Base-by-base conservation (phyloP, 1,140 invertebrate species). In the Pissodes strobi region DNA sequence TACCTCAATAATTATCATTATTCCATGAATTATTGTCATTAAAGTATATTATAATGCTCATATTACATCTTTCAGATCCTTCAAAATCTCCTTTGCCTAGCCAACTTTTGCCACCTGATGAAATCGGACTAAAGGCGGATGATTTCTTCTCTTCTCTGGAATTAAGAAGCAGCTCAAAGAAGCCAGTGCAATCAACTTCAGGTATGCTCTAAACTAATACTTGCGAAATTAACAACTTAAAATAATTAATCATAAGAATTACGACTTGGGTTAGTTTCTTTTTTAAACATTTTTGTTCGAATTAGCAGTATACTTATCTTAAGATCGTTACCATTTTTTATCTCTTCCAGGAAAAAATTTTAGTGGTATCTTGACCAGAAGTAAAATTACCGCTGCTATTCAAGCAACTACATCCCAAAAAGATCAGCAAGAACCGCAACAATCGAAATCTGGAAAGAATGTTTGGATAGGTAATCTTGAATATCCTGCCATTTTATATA, bases 61-160 rank as follows among this genome's bases (percentile, higher is more conserved):
- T 64, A 72, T 79, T 62, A 39, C 3, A 58, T 74, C 2, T 69
- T 70, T 2, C 64, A 69, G 49, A 78, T 19, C 23, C 83, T 48
- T 72, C 73, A 30, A 75, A 85, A 69, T 81, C 82, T 25, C 80
- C 80, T 45, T 78, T 73, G 2, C 67, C 70, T 4, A 72, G 68
- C 45, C 69, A 69, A 53, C 41, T 77, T 9, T 53, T 73, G 23
- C 61, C 67, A 13, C 62, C 72, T 18, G 73, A 77, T 51, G 73
- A 71, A 64, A 84, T 85, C 52, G 80, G 83, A 39, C 76, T 90
- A 3, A 90, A 89, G 27, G 90, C 90, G 0, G 90, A 91, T 72
- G 86, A 91, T 12, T 94, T 94, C 73, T 95, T 94, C 72, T 91
- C 88, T 18, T 92, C 90, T 0, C 77, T 95, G 19, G 90, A 93